phyloP scores from a whole-genome alignment of 2,797 vertebrate genomes.

The Fratercula arctica region DNA sequence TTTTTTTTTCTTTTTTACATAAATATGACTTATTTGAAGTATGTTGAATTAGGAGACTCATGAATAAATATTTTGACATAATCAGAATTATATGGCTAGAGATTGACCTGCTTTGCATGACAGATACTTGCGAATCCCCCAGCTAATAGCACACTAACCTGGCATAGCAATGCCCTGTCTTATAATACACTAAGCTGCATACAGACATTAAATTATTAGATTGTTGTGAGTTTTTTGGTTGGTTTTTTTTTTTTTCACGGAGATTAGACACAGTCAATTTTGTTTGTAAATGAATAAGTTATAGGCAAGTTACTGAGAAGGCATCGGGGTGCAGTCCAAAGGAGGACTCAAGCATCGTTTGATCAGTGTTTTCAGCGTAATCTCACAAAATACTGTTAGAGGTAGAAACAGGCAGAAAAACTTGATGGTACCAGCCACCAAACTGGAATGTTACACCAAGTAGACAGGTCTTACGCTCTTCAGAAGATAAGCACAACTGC shows the following conservation, averaged over 20 bases:
- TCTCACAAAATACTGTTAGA: not conserved
- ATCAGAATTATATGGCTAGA: conserved; percentile 75
- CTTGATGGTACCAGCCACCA: not conserved
- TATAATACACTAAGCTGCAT: conserved; percentile 54
- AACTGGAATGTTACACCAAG: not conserved
- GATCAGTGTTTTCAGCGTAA: not conserved
- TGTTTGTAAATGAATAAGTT: conserved; percentile 52
- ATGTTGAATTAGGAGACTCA: conserved; percentile 71
- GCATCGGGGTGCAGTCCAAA: not conserved
- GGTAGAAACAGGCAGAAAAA: not conserved
- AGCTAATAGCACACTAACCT: conserved; percentile 73
- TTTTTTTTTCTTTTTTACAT: conserved; percentile 7
- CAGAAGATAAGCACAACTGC: not conserved
- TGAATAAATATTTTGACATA: conserved; percentile 78
- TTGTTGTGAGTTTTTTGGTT: too few species aligned
- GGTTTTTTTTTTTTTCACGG: not conserved
- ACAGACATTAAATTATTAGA: conserved; percentile 65
- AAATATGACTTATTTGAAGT: conserved; percentile 71
- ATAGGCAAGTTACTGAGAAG: not conserved
- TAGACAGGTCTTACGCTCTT: not conserved
- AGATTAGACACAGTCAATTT: conserved; percentile 61
- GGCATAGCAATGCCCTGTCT: conserved; percentile 63
- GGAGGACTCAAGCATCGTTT: not conserved
- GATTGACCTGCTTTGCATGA: conserved; percentile 78
- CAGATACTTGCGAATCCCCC: conserved; percentile 69